Evolutionary conservation across 2,797 vertebrate species (phyloP), one percentile per base, ranked within the genome.

Genomic region (Tragopan temminckii): DNA sequence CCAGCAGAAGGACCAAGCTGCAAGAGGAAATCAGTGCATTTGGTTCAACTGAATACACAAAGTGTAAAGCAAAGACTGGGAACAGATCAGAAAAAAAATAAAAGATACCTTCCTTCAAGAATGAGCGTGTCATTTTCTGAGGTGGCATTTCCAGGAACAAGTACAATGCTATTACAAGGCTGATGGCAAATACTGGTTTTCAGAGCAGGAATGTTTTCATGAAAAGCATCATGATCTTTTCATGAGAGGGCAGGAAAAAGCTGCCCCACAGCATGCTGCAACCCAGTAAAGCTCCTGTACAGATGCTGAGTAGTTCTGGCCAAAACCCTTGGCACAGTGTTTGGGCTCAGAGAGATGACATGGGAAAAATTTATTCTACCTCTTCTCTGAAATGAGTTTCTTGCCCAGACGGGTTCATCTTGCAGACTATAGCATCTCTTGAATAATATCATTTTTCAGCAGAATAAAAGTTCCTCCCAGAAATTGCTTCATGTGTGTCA

Each of bases 401-500:
- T 66, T 92, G 62, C 38, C 52, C 1, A 3, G 25, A 81, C 0
- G 6, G 27, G 31, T 75, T 82, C 13, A 18, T 79, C 53, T 88
- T 86, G 36, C 45, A 93, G 53, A 29, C 24, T 40, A 36, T 29
- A 53, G 18, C 29, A 85, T 82, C 52, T 59, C 57, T 92, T 77
- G 70, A 94, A 78, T 83, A 2, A 1, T 67, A 67, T 46, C 74
- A 31, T 59, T 46, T 91, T 86, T 91, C 61, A 79, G 86, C 58
- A 89, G 75, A 91, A 86, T 50, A 52, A 83, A 82, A 64, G 55
- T 11, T 76, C 79, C 86, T 92, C 58, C 79, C 40, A 90, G 63
- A 81, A 85, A 48, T 61, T 70, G 31, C 74, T 72, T 88, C 6
- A 0, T 50, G 33, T 11, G 7, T 89, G 78, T 89, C 76, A 80